A percentile compares a stretch with the other conserved stretches of the same genome.
Evolutionary conservation across 2,113 vertebrate species (phyloP).

Genomic region (Pimephales promelas): DNA sequence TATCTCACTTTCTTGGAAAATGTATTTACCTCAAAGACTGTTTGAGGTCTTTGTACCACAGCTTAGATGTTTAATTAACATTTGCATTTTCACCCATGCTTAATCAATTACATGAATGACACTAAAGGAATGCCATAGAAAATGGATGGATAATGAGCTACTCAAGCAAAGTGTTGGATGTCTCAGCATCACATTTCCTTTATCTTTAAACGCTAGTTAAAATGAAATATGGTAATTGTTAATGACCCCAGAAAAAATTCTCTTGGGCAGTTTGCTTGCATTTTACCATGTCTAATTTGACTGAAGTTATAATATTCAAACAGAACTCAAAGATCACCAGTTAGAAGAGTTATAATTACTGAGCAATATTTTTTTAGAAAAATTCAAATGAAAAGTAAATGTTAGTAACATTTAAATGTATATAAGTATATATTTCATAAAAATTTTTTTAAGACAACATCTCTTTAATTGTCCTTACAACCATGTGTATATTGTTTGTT

Average conservation of each 20-base stretch:
- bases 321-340: neutral
- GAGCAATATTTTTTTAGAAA: neutral
- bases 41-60: constrained; percentile 11
- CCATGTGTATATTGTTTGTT: neutral
- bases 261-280: neutral
- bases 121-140: neutral
- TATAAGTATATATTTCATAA: neutral
- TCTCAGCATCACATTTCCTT: constrained; percentile 7
- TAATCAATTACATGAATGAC: constrained; percentile 6
- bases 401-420: neutral
- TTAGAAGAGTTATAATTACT: neutral
- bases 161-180: neutral
- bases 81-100: constrained; percentile 4
- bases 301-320: neutral
- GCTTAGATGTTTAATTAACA: constrained; percentile 36
- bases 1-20: neutral
- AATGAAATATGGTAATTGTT: neutral
- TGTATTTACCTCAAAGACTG: constrained; percentile 2
- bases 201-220: neutral
- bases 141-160: constrained; percentile 22
- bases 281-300: neutral
- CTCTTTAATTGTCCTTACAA: neutral
- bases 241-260: neutral
- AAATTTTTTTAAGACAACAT: neutral
- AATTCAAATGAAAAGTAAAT: neutral